Base-by-base conservation (phyloP, 2,797 vertebrate genomes). In the Halcyon leucocephala region DNA sequence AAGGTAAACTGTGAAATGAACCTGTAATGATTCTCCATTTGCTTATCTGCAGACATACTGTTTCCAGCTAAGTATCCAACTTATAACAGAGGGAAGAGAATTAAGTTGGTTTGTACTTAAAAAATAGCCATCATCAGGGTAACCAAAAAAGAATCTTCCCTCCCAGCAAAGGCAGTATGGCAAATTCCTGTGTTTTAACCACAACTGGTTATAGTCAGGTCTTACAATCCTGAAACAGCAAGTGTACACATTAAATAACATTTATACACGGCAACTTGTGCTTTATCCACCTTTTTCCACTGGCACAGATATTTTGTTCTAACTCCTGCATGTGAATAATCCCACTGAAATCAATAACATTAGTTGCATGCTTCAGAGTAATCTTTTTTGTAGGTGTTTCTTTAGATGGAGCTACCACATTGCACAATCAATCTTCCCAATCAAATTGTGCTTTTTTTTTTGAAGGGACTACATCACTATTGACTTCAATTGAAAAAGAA, bases 11-110 rank as follows among this genome's bases (percentile, higher is more conserved):
- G 70, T 81, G 85, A 90, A 84, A 55, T 49, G 65, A 83, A 61
- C 44, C 66, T 89, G 78, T 78, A 81, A 86, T 25, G 25, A 89
- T 83, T 93, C 62, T 91, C 66, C 65, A 46, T 86, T 86, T 89
- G 31, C 69, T 61, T 79, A 55, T 70, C 65, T 54, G 51, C 42
- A 89, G 74, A 65, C 26, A 48, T 61, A 37, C n/a, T 19, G 20
- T 78, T 91, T 77, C 74, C 55, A 90, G 82, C 35, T 78, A 84
- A 90, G 77, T 58, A 69, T 64, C 55, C 26, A 49, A n/a, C 35
- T 28, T 70, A 29, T 1, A 4, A 65, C 65, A 55, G 0, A 48
- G 13, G 35, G n/a, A 81, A n/a, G 51, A 82, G 16, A 90, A 87
- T 49, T 71, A 42, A 84, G 22, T 54, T 73, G n/a, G 69, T 91